Conservation (phyloP, 2,113 vertebrate genomes). For the Platichthys flesus region DNA sequence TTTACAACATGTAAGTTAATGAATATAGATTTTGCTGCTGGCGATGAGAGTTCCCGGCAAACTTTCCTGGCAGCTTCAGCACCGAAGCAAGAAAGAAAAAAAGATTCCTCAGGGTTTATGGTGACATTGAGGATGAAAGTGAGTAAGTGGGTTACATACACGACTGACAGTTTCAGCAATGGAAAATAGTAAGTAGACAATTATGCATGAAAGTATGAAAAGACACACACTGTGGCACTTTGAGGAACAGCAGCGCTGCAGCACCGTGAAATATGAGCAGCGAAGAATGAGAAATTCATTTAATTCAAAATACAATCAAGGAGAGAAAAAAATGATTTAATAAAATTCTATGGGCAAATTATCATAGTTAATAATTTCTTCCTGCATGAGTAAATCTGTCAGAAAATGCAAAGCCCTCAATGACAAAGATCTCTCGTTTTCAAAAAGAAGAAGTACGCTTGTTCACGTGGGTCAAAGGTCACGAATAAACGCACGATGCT, state of each 20-base stretch:
- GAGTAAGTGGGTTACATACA: constrained; percentile 1
- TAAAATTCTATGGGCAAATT: no score
- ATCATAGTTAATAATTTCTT: neutral
- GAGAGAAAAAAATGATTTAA: neutral
- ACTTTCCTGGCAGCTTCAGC: constrained; percentile 57
- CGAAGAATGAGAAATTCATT: neutral
- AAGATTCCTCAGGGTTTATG: constrained; percentile 15
- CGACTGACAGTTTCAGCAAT: neutral
- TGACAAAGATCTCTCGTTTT: neutral
- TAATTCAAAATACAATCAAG: neutral
- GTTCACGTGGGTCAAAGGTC: constrained; percentile 16
- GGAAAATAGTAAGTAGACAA: neutral
- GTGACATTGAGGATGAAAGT: constrained; percentile 42
- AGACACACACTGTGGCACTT: neutral
- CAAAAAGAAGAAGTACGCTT: neutral
- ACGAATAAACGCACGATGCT: neutral
- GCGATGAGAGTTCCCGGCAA: constrained; percentile 21
- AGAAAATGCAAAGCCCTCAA: neutral
- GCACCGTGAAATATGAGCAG: constrained; percentile 15
- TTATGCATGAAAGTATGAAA: constrained; percentile 8
- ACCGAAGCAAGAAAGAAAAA: constrained; percentile 18
- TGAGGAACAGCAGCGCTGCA: neutral
- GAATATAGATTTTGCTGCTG: constrained; percentile 67
- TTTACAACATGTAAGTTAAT: constrained; percentile 72
- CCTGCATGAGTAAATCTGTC: neutral